These are phyloP conservation scores for Nemotelus nigrinus DNA, from an alignment of 2,888 invertebrate genomes.

Conservation along the genomic window DNA sequence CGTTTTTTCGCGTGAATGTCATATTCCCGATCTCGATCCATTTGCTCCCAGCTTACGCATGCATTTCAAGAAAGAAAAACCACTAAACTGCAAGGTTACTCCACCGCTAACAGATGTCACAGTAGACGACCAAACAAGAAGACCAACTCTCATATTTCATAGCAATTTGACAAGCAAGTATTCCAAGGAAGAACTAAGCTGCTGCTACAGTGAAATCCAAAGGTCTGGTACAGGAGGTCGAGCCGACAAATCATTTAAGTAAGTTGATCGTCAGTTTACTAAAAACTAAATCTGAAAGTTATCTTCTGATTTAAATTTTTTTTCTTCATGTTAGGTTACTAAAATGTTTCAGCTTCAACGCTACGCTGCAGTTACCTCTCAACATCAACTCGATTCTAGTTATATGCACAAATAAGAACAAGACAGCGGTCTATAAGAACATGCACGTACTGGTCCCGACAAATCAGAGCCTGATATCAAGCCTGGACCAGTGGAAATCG, in stretches of 20 bases:
- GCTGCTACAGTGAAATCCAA: constrained; percentile 60
- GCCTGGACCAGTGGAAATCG: constrained; percentile 54
- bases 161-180: constrained; percentile 55
- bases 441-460: constrained; percentile 67
- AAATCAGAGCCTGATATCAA: constrained; percentile 63
- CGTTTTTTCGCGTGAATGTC: constrained; percentile 70
- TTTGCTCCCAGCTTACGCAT: constrained; percentile 67
- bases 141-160: constrained; percentile 58
- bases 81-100: constrained; percentile 57
- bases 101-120: constrained; percentile 60
- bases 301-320: too few relatives aligned
- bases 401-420: constrained; percentile 47
- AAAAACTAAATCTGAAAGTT: background rate
- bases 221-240: constrained; percentile 56
- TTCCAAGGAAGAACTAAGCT: constrained; percentile 54
- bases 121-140: constrained; percentile 54
- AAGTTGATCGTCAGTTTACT: background rate
- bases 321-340: background rate
- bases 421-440: constrained; percentile 46
- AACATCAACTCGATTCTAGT: constrained; percentile 6
- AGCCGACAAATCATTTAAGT: constrained; percentile 53
- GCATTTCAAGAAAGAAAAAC: constrained; percentile 67
- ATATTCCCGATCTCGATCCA: constrained; percentile 71
- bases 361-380: background rate
- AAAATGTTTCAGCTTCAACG: constrained; percentile 10